Conservation (phyloP, 2,888 invertebrate genomes). For the Meloe dianella region DNA sequence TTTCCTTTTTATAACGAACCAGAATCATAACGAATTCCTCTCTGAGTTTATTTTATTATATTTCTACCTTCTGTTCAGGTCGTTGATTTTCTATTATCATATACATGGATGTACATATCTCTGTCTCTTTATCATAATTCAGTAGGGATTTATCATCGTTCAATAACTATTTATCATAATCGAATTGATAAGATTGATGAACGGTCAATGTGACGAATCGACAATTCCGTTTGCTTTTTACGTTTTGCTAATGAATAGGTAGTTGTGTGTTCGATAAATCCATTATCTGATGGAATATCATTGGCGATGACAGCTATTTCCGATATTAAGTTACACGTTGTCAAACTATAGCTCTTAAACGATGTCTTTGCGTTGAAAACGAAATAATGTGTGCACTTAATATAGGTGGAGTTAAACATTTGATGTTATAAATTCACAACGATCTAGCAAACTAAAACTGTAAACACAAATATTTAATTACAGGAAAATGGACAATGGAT, state of each 20-base stretch:
- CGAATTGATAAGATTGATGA: constrained; percentile 10
- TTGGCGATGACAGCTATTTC: constrained; percentile 43
- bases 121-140: neutral
- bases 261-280: constrained; percentile 22
- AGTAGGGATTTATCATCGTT: no score
- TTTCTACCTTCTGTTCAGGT: neutral
- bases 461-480: constrained; percentile 36
- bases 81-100: neutral
- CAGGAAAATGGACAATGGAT: constrained; percentile 18
- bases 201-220: no score
- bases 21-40: neutral
- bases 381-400: constrained; percentile 21
- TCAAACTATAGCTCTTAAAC: constrained; percentile 22
- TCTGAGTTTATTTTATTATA: neutral
- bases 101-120: neutral
- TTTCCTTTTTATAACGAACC: neutral
- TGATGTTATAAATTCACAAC: constrained; percentile 24
- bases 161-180: no score
- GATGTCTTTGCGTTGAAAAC: constrained; percentile 19
- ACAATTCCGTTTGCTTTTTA: no score
- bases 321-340: constrained; percentile 47
- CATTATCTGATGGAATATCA: constrained; percentile 40
- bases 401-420: constrained; percentile 20
- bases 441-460: constrained; percentile 33
- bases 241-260: constrained; percentile 14